phyloP scores from a whole-genome alignment of 2,113 vertebrate genomes.

The Pteropus alecto region DNA sequence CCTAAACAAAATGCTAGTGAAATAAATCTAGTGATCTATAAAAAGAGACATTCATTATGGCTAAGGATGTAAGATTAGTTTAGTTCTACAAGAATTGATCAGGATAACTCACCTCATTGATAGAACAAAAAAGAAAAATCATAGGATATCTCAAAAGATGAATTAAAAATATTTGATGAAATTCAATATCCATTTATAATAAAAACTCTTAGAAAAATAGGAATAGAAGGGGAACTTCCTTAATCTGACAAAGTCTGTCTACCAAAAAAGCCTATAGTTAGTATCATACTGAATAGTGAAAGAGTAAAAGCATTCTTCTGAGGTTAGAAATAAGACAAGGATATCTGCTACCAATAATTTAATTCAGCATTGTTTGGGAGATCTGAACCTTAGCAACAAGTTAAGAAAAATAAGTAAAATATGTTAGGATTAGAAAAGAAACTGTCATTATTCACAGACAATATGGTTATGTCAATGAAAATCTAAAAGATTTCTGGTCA shows the following conservation, averaged over 20 bases:
- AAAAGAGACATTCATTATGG: not conserved
- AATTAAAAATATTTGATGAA: not conserved
- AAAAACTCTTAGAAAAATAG: not conserved
- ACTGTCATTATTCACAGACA: not conserved
- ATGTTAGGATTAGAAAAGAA: not conserved
- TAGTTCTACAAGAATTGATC: not conserved
- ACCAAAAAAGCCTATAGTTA: not conserved
- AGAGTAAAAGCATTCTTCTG: not conserved
- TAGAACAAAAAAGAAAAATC: not conserved
- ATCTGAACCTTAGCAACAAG: not conserved
- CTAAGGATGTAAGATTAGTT: not conserved
- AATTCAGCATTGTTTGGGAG: not conserved
- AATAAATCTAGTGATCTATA: not conserved
- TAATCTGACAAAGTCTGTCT: not conserved
- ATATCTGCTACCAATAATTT: not conserved
- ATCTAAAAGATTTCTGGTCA: not conserved
- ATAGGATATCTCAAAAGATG: not conserved
- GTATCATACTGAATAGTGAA: not conserved
- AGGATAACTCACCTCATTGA: not conserved
- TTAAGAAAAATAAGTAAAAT: not conserved
- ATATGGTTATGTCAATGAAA: not conserved
- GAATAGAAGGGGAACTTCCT: not conserved
- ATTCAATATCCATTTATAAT: not conserved
- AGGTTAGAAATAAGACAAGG: not conserved
- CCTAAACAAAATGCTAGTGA: not conserved